These are phyloP conservation scores for Riptortus pedestris DNA, from an alignment of 1,140 invertebrate genomes.

Conservation along the genomic window DNA sequence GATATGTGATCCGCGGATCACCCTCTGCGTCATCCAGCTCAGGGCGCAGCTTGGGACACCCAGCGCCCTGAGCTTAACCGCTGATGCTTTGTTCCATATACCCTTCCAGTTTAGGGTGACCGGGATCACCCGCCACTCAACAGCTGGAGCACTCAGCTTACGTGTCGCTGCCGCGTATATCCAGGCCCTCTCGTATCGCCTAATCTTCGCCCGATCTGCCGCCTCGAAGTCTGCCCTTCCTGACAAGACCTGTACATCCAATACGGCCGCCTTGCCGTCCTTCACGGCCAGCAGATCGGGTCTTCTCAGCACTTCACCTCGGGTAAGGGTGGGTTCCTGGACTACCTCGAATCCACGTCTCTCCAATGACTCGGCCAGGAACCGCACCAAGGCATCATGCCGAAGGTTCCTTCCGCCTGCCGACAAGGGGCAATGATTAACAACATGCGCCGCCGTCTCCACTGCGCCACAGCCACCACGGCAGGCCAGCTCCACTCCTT, in stretches of 20 bases:
- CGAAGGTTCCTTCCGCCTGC: not conserved
- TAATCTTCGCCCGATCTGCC: not conserved
- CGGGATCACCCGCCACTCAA: not conserved
- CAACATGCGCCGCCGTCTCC: conserved; percentile 2
- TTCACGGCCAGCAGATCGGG: not conserved
- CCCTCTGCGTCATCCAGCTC: not conserved
- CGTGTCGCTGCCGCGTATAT: not conserved
- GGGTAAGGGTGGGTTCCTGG: not conserved
- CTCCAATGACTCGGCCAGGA: not conserved
- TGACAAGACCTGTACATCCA: not conserved
- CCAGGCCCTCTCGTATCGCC: not conserved
- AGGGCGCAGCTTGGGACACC: not conserved
- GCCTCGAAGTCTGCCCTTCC: not conserved
- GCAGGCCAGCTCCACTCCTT: not conserved
- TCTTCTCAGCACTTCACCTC: not conserved
- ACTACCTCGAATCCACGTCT: not conserved
- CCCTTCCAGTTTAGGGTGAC: not conserved
- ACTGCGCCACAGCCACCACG: not conserved
- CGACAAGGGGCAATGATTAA: not conserved
- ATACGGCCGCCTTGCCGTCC: not conserved
- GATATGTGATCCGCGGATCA: not conserved
- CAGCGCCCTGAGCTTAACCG: not conserved
- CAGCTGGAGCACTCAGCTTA: not conserved
- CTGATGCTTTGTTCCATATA: not conserved
- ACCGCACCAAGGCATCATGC: not conserved